Base-by-base conservation (phyloP, 2,888 invertebrate species). In the Sarcophaga subvicina region DNA sequence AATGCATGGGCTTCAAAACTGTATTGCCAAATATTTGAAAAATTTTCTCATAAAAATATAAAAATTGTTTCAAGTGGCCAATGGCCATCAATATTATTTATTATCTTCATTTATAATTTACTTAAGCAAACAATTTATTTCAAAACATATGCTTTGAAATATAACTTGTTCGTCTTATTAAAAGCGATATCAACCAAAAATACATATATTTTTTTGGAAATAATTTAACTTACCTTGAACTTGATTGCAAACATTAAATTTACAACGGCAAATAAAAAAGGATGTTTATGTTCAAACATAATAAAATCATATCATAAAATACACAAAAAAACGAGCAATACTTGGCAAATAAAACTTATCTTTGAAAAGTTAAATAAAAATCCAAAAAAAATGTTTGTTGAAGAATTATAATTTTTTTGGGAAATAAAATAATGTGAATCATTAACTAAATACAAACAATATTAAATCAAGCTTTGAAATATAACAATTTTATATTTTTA, bases 221-320 rank as follows among this genome's bases (percentile, higher is more conserved):
- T 17, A 27, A 66, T 66, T 49, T 70, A n/a, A 78, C 45, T 87
- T 89, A 89, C 90, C 91, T 92, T 92, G 89, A 91, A 90, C 89
- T 90, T 91, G 85, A 83, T 80, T 3, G 54, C 27, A 69, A 69
- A 22, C 22, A 59, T 73, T 69, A 67, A 20, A 22, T 63, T 63
- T 80, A 54, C 54, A 54, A 0, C 11, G 22, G 22, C 54, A 20
- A 79, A 37, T 22, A 54, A 20, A 80, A 22, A 88, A 91, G 91
- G 91, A 91, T 89, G 89, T 91, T 91, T 90, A 78, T 70, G 59
- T 75, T 49, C 20, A 69, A 72, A 67, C 25, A 67, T 70, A 75
- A 75, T 27, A 27, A 75, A 49, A 14, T 75, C 70, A 75, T 69
- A 82, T 89, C 10, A 54, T 14, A 67, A 67, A 67, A 76, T 47